Percentiles rank a stretch among this genome's conserved stretches.
phyloP scores from a whole-genome alignment of 1,140 invertebrate genomes.

The Drosophila pandora region DNA sequence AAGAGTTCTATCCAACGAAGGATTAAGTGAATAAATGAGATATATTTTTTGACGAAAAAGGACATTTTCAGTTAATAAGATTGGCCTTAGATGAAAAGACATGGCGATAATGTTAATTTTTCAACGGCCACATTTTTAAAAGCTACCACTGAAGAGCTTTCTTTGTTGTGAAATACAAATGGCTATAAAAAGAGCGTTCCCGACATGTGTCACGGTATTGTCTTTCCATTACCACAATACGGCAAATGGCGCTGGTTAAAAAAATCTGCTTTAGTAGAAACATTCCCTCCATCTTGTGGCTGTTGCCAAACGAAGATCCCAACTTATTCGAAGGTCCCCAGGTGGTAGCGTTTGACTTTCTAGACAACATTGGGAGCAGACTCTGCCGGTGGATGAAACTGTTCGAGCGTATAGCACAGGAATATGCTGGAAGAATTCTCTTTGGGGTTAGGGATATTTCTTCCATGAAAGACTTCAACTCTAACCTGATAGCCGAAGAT shows the following conservation, averaged over 20 bases:
- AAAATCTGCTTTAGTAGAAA: background rate
- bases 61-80: background rate
- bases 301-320: background rate
- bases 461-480: constrained; percentile 18
- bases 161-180: background rate
- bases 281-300: constrained; percentile 24
- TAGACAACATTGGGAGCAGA: constrained; percentile 5
- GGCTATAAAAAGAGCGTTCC: background rate
- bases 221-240: background rate
- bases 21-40: background rate
- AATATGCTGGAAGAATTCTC: constrained; percentile 32
- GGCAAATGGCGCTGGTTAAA: background rate
- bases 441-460: constrained; percentile 34
- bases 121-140: background rate
- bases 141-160: background rate
- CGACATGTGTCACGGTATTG: background rate
- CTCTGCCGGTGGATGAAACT: constrained; percentile 25
- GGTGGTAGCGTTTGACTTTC: constrained; percentile 43
- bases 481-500: constrained; percentile 5
- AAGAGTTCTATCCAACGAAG: background rate
- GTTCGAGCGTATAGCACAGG: constrained; percentile 16
- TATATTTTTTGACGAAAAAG: background rate
- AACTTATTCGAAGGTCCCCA: background rate
- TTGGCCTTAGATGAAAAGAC: too few relatives aligned
- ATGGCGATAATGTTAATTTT: background rate